These are phyloP conservation scores for Antennarius maculatus DNA, from an alignment of 2,797 vertebrate genomes.

Conservation along the genomic window DNA sequence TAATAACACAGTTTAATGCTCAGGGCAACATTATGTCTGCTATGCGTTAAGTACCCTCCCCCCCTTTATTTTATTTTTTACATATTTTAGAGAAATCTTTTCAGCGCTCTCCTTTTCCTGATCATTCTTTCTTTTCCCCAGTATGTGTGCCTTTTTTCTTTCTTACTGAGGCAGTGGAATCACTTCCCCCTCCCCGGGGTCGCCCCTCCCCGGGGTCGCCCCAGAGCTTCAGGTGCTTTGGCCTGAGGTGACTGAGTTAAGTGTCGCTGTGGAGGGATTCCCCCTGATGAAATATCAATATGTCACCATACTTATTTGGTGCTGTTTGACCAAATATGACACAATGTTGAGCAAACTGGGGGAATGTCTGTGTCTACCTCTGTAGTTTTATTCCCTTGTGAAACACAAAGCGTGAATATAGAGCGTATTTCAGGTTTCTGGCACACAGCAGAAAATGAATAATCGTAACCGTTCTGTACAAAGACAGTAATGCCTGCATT, in stretches of 20 bases:
- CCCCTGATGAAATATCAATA: conserved; percentile 77
- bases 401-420: conserved; percentile 21
- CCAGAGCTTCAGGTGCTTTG: conserved; percentile 51
- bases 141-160: background rate
- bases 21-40: background rate
- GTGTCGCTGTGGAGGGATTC: conserved; percentile 58
- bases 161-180: conserved; percentile 57
- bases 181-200: conserved; percentile 59
- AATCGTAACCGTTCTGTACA: background rate
- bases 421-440: background rate
- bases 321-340: conserved; percentile 74
- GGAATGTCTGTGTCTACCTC: conserved; percentile 35
- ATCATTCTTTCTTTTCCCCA: conserved; percentile 16
- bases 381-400: conserved; percentile 27
- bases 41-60: background rate
- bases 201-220: conserved; percentile 43
- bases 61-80: background rate
- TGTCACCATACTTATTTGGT: conserved; percentile 66
- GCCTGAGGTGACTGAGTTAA: conserved; percentile 64
- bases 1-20: background rate
- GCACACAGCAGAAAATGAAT: background rate
- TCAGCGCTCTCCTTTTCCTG: conserved; percentile 18
- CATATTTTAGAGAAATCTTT: background rate
- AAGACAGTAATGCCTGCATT: background rate
- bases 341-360: conserved; percentile 62